Evolutionary conservation across 2,888 invertebrate species (phyloP).

Genomic region (Antheraea assamensis): DNA sequence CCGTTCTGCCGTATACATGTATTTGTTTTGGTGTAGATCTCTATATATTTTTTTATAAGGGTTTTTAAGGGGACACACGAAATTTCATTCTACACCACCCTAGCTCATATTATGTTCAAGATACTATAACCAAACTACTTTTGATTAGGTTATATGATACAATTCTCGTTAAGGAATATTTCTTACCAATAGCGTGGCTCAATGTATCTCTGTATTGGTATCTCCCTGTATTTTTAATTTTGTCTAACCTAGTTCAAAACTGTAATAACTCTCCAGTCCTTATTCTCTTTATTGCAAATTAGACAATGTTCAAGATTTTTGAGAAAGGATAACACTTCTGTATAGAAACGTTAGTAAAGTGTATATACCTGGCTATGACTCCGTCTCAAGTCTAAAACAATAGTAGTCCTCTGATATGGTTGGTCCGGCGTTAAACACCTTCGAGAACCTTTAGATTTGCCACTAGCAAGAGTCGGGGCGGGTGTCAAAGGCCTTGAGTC

Average conservation of each 20-base stretch:
- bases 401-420: conserved; percentile 83
- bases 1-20: too few species aligned
- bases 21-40: too few species aligned
- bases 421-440: conserved; percentile 89
- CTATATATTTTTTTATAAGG: too few species aligned
- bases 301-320: not conserved
- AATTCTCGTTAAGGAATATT: too few species aligned
- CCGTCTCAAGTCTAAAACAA: conserved; percentile 87
- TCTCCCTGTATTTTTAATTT: too few species aligned
- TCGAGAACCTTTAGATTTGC: conserved; percentile 86
- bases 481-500: conserved; percentile 92
- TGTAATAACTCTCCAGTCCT: not conserved
- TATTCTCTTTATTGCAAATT: not conserved
- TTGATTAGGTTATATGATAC: too few species aligned
- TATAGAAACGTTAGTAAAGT: not conserved
- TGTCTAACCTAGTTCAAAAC: not conserved
- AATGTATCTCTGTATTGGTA: too few species aligned
- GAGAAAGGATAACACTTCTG: not conserved
- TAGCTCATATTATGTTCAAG: not conserved
- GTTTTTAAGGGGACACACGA: not conserved
- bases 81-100: too few species aligned
- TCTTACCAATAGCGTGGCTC: too few species aligned
- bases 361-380: conserved; percentile 84
- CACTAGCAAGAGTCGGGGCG: conserved; percentile 89
- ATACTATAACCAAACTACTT: not conserved